Conservation (phyloP, 1,140 invertebrate species). For the Trachelipus rathkii region DNA sequence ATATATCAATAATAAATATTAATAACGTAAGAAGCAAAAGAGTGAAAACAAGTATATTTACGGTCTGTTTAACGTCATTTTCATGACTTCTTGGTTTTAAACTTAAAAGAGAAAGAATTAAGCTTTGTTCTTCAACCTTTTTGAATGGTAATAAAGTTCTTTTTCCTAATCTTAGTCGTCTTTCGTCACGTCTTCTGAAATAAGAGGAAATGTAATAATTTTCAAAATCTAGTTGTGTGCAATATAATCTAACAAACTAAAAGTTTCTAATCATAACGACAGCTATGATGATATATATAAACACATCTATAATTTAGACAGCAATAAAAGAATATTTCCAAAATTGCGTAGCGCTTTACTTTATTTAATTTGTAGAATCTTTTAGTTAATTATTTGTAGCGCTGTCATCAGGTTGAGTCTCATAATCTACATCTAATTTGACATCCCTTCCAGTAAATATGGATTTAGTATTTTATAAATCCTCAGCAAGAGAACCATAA, state of each 20-base stretch:
- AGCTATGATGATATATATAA: constrained; percentile 19
- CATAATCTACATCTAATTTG: not conserved
- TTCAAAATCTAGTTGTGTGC: constrained; percentile 19
- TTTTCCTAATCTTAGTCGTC: constrained; percentile 12
- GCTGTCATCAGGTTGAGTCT: not conserved
- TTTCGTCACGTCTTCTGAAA: constrained; percentile 11
- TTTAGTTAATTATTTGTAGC: not conserved
- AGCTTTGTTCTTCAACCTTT: constrained; percentile 18
- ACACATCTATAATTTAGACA: not conserved
- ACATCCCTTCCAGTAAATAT: constrained; percentile 22
- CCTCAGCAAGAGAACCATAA: constrained; percentile 16
- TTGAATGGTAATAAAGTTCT: constrained; percentile 12
- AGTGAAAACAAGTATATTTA: not conserved
- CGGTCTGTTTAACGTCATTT: constrained; percentile 18
- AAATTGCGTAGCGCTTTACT: not conserved
- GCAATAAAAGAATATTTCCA: not conserved
- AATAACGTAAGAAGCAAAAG: not conserved
- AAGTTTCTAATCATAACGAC: not conserved
- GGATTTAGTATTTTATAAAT: constrained; percentile 1
- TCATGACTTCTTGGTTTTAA: not conserved
- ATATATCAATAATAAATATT: not conserved
- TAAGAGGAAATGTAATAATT: constrained; percentile 21
- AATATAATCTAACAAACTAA: constrained; percentile 11
- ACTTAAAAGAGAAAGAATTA: constrained; percentile 10
- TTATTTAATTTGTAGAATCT: not conserved